Evolutionary conservation across 2,888 invertebrate genomes (phyloP), one percentile per base, ranked within the genome.

Genomic region (Polydrusus tereticollis): DNA sequence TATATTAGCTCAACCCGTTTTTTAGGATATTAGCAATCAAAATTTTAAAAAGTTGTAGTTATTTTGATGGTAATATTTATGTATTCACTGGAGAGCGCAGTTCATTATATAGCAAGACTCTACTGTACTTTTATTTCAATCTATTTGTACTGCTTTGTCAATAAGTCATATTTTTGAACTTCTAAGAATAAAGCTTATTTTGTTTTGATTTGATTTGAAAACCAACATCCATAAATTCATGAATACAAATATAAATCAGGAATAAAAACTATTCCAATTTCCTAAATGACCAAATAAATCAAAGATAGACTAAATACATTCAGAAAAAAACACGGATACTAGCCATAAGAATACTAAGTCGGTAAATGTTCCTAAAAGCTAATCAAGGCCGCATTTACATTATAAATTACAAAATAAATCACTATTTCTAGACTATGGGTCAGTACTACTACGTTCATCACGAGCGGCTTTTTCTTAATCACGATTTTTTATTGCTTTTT

Each of bases 391-490:
- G 12, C 67, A 72, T 72, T 72, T 72, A 60, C 72, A 72, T 72
- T 72, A 68, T 72, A 72, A 68, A 72, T 72, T 72, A 72, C 50
- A 14, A 68, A 72, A 72, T 72, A 72, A 72, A 68, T 72, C 72
- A 72, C 64, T 43, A 59, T 59, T 71, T 65, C 71, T 71, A 71
- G 67, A 67, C 67, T 73, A 57, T 70, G 66, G 73, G 67, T 73
- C 69, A 73, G 67, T 73, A 70, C 67, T 67, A 63, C 66, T 60
- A 70, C 18, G 43, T 36, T 55, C 67, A 67, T 67, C 66, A 62
- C 47, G 70, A 67, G 57, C 43, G 57, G 50, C 58, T 45, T 33
- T 63, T 64, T 52, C 62, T 58, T 63, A 63, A 68, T 58, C 67
- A 67, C 43, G 50, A 50, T 72, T 72, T 72, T 72, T 72, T 72